Evolutionary conservation across 2,113 vertebrate species (phyloP).

Genomic region (Vimba vimba): DNA sequence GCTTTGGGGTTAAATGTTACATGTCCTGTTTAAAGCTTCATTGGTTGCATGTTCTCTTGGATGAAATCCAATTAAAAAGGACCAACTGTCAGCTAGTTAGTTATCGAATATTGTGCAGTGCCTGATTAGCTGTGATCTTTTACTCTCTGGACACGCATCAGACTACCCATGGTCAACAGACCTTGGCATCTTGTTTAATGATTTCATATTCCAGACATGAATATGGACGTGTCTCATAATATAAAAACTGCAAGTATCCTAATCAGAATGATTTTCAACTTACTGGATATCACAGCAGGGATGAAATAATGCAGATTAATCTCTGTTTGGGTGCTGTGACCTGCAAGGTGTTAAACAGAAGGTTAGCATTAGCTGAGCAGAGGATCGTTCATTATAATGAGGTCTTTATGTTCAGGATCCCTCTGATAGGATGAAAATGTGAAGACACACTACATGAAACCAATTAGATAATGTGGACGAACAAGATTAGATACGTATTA

Average conservation of each 20-base stretch:
- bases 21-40: conserved; percentile 4
- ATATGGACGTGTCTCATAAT: neutral
- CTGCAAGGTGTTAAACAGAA: conserved; percentile 5
- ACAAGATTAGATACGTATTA: neutral
- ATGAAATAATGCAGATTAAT: conserved; percentile 2
- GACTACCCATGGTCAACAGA: conserved; percentile 3
- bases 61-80: conserved; percentile 19
- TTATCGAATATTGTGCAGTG: neutral
- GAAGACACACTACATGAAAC: neutral
- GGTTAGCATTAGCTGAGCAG: neutral
- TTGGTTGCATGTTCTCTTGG: neutral
- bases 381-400: neutral
- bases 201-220: neutral
- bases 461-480: neutral
- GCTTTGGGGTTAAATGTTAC: neutral
- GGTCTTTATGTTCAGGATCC: neutral
- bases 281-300: neutral
- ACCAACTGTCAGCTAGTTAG: conserved; percentile 10
- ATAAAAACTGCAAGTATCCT: neutral
- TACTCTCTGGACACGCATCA: neutral
- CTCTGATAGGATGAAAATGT: neutral
- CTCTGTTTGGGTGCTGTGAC: conserved; percentile 3
- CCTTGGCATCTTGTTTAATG: conserved; percentile 25
- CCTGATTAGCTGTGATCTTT: conserved; percentile 19
- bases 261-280: neutral